A percentile compares a stretch with the other conserved stretches of the same genome.
Evolutionary conservation across 2,797 vertebrate species (phyloP).

Genomic region (Odontamblyopus lacepedii): DNA sequence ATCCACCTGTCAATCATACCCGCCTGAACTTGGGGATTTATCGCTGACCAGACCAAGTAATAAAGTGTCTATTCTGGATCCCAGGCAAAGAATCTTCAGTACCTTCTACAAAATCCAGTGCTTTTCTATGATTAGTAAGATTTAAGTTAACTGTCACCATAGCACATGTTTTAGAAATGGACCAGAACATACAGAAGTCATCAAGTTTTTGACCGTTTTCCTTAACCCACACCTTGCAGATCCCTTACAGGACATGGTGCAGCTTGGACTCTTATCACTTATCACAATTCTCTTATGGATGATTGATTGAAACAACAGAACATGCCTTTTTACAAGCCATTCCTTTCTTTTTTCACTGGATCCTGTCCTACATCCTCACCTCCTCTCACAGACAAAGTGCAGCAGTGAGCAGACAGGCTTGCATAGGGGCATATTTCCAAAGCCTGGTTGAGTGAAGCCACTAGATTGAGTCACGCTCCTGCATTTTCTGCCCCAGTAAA

Average conservation of each 20-base stretch:
- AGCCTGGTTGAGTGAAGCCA: conserved; percentile 63
- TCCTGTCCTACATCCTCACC: conserved; percentile 44
- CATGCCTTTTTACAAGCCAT: conserved; percentile 18
- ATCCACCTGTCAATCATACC: too few relatives aligned
- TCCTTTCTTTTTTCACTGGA: background rate
- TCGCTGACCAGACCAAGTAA: too few relatives aligned
- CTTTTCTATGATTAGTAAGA: too few relatives aligned
- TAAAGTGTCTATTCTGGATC: too few relatives aligned
- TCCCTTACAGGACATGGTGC: background rate
- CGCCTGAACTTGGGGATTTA: too few relatives aligned
- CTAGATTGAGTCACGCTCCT: conserved; percentile 71
- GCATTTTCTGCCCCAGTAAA: conserved; percentile 82
- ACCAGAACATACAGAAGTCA: background rate
- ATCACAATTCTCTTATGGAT: background rate
- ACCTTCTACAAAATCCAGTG: too few relatives aligned
- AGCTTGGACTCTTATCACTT: too few relatives aligned
- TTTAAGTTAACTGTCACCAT: background rate
- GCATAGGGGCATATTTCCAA: conserved; percentile 66
- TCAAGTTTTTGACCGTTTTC: background rate
- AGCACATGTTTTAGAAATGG: background rate
- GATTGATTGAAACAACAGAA: background rate
- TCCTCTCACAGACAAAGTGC: conserved; percentile 28
- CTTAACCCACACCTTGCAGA: background rate
- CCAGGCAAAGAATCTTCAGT: too few relatives aligned
- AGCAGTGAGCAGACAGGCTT: conserved; percentile 60